Evolutionary conservation across 92 coral and sea anemone species (phyloP).

Genomic region (Bergia sp.): DNA sequence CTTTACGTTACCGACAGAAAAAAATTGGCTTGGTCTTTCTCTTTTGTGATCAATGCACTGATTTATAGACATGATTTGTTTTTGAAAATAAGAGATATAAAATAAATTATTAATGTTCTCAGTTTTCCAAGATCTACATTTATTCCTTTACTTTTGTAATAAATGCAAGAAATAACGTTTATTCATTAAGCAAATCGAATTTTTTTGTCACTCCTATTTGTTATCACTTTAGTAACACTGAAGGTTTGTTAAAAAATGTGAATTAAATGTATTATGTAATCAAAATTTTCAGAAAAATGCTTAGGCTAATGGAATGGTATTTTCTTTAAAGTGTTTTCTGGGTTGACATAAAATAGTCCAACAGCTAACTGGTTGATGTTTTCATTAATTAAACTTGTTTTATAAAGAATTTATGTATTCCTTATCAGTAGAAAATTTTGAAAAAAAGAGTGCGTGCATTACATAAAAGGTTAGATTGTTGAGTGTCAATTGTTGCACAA

Average conservation of each 20-base stretch:
- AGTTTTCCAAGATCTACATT: not conserved
- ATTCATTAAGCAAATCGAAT: not conserved
- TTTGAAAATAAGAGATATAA: not conserved
- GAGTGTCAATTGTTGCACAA: not conserved
- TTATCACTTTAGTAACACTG: conserved; percentile 15
- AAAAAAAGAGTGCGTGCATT: not conserved
- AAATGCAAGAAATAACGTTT: not conserved
- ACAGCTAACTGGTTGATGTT: not conserved
- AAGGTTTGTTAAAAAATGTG: too few species aligned
- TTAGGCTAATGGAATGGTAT: not conserved
- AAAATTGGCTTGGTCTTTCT: not conserved
- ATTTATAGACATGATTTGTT: not conserved
- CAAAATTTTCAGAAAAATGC: not conserved
- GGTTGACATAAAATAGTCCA: not conserved
- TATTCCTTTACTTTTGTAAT: not conserved
- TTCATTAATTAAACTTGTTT: too few species aligned
- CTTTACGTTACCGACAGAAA: not conserved
- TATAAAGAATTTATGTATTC: not conserved
- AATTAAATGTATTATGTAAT: not conserved
- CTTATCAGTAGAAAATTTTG: not conserved
- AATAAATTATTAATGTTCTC: conserved; percentile 43
- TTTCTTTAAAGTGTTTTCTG: too few species aligned
- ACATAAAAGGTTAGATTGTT: not conserved
- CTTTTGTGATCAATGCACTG: not conserved
- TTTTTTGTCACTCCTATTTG: not conserved